Evolutionary conservation across 2,113 vertebrate species (phyloP).

Genomic region (Ameiurus melas): DNA sequence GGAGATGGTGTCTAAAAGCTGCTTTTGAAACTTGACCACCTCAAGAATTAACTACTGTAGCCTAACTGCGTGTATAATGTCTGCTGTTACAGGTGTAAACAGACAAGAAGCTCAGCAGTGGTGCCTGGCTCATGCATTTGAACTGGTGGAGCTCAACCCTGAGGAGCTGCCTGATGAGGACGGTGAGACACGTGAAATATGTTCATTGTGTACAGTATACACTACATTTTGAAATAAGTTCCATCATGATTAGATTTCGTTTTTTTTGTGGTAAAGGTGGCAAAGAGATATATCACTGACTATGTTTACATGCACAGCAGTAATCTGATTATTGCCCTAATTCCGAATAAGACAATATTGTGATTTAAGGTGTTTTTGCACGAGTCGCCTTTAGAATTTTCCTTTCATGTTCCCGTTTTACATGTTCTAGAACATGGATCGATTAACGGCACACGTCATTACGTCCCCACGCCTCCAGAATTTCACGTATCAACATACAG

Average conservation of each 20-base stretch:
- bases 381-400: too few relatives aligned
- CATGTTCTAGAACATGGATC: too few relatives aligned
- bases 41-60: background rate
- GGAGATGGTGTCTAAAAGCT: background rate
- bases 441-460: too few relatives aligned
- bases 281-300: too few relatives aligned
- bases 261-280: background rate
- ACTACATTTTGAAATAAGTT: background rate
- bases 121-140: conserved; percentile 94
- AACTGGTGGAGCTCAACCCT: conserved; percentile 91
- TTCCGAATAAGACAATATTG: too few relatives aligned
- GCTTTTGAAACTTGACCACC: background rate
- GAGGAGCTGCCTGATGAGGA: conserved; percentile 94
- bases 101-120: conserved; percentile 93
- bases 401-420: too few relatives aligned
- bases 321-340: too few relatives aligned
- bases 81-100: conserved; percentile 76
- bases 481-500: too few relatives aligned
- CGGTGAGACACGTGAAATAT: conserved; percentile 71
- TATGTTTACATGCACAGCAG: too few relatives aligned
- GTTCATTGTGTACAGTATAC: background rate
- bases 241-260: background rate
- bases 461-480: too few relatives aligned
- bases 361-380: too few relatives aligned
- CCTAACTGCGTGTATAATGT: background rate